Evolutionary conservation across 2,797 vertebrate genomes (phyloP), one percentile per base, ranked within the genome.

Genomic region (Enteromius treurensis): DNA sequence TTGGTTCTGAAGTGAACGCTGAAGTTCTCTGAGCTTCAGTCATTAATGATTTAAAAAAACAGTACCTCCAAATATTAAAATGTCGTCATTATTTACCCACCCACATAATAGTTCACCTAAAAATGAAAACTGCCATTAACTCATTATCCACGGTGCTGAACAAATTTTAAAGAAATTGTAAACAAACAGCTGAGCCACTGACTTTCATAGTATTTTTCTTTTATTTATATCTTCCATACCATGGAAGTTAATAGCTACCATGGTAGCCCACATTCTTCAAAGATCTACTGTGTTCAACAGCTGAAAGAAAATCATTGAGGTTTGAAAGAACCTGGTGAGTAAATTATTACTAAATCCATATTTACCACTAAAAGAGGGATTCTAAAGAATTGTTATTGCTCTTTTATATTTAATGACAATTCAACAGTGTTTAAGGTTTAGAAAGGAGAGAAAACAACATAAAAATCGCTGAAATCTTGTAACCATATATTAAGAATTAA

Each of bases 11-110:
- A 55, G 47, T 40, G 13, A 37, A 65, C 6, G 60, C 26, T 71
- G n/a, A 64, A 9, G 37, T 29, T 79, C 17, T 77, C 17, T 32
- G 29, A 81, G 26, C 34, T 80, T 77, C 73, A 77, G 71, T 77
- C 74, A 77, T n/a, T 81, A 65, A 51, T 19, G 26, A 26, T 51
- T 77, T 71, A 51, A 81, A 81, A 60, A 65, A 70, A 81, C 7
- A 64, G 26, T 37, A 37, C 6, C 23, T 15, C 29, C 37, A 34
- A 23, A 37, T 5, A 75, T 73, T 1, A 5, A 23, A 45, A 34
- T 6, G 15, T 49, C 1, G 15, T 51, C 26, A 73, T 21, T 73
- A 11, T 73, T 73, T 73, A 51, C 17, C 32, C 26, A 73, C 26
- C 17, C 40, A 4, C 42, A 51, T 34, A 15, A 2, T 5, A 26